Base-by-base conservation (phyloP, 2,888 invertebrate species). In the Glaucopsyche alexis region DNA sequence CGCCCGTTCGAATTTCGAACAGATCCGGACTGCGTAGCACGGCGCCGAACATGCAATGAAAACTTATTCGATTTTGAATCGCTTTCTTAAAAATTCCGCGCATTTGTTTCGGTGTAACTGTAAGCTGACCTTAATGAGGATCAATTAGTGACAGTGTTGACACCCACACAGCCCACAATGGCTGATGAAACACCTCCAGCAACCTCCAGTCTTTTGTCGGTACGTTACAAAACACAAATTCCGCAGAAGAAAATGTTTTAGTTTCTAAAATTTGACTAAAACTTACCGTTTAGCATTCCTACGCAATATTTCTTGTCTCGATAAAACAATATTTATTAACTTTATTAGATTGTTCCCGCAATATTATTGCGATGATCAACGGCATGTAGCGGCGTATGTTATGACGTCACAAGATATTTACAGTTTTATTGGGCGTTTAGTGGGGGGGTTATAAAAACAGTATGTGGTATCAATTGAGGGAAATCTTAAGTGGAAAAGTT, bases 401-500 rank as follows among this genome's bases (percentile, higher is more conserved):
- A 55, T 55, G 55, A 55, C 55, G 55, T 55, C 9, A 55, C 55
- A 19, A 16, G 55, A 19, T 19, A 19, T 55, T 52, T 55, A 55
- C 55, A 16, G 55, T 55, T 55, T 52, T 19, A 55, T 55, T 19
- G 19, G 55, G 19, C 11, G 19, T 55, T 19, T 55, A 55, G 16
- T 55, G 55, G 55, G 55, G 55, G 19, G 8, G 55, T 55, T 55
- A 55, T 55, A 55, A 55, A 55, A 55, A 55, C 55, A 9, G 19
- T 19, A 19, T 55, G 55, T 55, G 55, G 55, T 55, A 55, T 19
- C 55, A 55, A 55, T 55, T 55, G 55, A 11, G 55, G 11, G 55
- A 55, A 55, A 55, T 55, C 55, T 19, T 55, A 55, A 55, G 55
- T 19, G 55, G 55, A 19, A 55, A 55, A 55, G 19, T 55, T 55